Conservation (phyloP, 92 coral and sea anemone genomes). For the Diadumene lineata region DNA sequence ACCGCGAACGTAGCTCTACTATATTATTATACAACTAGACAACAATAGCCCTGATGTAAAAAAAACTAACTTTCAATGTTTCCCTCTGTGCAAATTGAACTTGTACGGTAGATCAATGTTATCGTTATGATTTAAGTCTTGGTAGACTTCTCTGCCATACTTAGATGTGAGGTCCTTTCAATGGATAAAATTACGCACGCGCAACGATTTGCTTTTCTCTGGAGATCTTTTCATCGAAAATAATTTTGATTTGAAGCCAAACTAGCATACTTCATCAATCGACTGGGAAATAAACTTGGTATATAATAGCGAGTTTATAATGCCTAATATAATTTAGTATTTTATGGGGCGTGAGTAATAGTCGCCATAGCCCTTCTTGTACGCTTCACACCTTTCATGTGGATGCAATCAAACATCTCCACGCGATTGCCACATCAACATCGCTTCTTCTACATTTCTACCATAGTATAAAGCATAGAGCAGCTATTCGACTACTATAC, state of each 20-base stretch:
- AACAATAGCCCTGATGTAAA: neutral
- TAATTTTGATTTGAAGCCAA: neutral
- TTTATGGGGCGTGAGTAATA: conserved; percentile 30
- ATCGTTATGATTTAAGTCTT: neutral
- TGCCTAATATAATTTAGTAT: neutral
- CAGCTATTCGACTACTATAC: conserved; percentile 8
- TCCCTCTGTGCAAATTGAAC: neutral
- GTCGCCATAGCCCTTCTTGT: conserved; percentile 41
- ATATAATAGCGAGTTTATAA: neutral
- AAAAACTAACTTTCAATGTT: neutral
- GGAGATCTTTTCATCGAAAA: neutral
- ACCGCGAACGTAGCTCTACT: no score
- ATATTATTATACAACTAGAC: neutral
- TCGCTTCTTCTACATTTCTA: neutral
- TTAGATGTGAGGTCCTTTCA: conserved; percentile 1
- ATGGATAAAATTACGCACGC: neutral
- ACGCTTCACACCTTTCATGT: conserved; percentile 45
- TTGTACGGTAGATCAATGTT: neutral
- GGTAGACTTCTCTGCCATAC: neutral
- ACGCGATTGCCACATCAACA: conserved; percentile 23
- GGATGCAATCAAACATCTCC: conserved; percentile 20
- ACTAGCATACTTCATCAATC: neutral
- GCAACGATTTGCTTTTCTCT: neutral
- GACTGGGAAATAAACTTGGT: neutral
- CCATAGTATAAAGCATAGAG: neutral